Conservation (phyloP, 2,797 vertebrate genomes). For the Emys orbicularis region DNA sequence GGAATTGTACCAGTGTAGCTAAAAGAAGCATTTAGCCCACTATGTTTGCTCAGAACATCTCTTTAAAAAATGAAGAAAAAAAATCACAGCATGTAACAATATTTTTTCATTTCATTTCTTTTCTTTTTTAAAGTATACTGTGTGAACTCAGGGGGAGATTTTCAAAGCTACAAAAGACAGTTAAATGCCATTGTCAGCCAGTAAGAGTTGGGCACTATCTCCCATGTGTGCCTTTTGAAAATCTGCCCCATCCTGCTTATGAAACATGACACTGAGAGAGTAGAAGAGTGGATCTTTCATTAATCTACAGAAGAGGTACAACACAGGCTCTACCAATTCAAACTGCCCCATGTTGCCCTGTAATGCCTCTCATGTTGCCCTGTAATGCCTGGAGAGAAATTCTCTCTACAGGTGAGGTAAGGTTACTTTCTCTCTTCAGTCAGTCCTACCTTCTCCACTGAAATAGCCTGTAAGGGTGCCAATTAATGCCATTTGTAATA, state of each 20-base stretch:
- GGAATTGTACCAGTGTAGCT: neutral
- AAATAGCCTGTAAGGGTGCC: neutral
- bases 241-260: neutral
- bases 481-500: neutral
- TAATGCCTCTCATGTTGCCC: neutral
- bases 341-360: neutral
- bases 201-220: neutral
- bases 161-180: neutral
- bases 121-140: neutral
- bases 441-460: neutral
- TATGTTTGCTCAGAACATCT: neutral
- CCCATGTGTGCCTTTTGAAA: neutral
- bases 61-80: neutral
- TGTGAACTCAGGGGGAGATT: rapidly evolving
- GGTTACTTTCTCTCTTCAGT: neutral
- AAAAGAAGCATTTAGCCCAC: neutral
- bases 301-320: neutral
- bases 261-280: neutral
- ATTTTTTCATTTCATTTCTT: neutral
- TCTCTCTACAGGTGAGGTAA: neutral
- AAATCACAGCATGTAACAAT: neutral
- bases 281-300: neutral
- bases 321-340: neutral
- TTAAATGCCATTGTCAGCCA: neutral
- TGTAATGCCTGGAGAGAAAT: neutral